Evolutionary conservation across 2,888 invertebrate genomes (phyloP).

Genomic region (Boloria euphrosyne): DNA sequence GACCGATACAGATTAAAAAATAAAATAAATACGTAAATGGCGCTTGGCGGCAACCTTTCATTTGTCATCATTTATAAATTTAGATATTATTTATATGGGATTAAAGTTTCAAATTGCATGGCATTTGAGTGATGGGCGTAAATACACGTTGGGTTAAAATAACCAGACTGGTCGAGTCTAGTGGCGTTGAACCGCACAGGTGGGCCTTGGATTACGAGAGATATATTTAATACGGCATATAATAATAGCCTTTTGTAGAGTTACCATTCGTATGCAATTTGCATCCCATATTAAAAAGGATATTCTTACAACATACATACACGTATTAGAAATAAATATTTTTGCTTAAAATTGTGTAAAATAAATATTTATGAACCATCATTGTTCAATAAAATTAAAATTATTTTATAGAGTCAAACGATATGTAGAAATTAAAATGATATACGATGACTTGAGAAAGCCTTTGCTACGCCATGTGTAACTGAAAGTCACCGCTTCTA

Average conservation of each 20-base stretch:
- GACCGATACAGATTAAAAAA: slow-evolving; percentile 70
- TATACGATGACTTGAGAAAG: no score
- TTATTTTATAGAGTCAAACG: no score
- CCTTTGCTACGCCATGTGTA: no score
- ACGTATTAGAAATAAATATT: no score
- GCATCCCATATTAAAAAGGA: not conserved
- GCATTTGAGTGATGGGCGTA: slow-evolving; percentile 61
- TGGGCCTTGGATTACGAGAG: slow-evolving; percentile 77
- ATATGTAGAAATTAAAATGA: no score
- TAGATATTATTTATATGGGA: slow-evolving; percentile 49
- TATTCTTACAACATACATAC: not conserved
- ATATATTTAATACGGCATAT: slow-evolving; percentile 75
- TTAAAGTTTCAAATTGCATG: slow-evolving; percentile 64
- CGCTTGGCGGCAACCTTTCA: slow-evolving; percentile 61
- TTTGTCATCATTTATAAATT: slow-evolving; percentile 50
- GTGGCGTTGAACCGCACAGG: slow-evolving; percentile 78
- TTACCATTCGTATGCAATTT: slow-evolving; percentile 6
- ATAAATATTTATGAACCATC: no score
- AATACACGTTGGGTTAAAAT: slow-evolving; percentile 63
- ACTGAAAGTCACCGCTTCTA: no score
- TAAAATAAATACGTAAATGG: slow-evolving; percentile 64
- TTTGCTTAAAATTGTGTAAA: no score
- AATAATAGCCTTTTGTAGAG: slow-evolving; percentile 50
- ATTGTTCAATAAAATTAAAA: no score
- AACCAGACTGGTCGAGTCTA: slow-evolving; percentile 74